Base-by-base conservation (phyloP, 2,888 invertebrate genomes). In the Autographa gamma region DNA sequence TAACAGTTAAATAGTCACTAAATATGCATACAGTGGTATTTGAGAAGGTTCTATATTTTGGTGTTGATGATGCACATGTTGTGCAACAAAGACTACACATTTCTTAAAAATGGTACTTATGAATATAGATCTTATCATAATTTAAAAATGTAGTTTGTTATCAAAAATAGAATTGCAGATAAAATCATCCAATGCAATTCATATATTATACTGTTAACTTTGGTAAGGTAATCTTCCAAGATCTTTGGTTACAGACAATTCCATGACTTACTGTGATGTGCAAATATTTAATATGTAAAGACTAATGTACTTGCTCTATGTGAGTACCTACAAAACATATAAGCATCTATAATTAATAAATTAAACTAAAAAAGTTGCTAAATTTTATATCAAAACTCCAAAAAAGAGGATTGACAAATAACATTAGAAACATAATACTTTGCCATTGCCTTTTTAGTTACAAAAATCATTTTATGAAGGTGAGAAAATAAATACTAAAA, bases 201-300 rank as follows among this genome's bases (percentile, higher is more conserved):
- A 77, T 82, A 78, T 73, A 83, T 69, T 63, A 64, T 81, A 76
- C 70, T 25, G 25, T 25, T 71, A 85, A 85, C 88, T 90, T 90
- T 89, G 90, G 89, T 89, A 85, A 85, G 76, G 75, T 81, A 87
- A 74, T 82, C 73, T 82, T 82, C 65, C 74, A 85, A 80, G 81
- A 84, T 90, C 90, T 90, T 90, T 90, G 90, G 90, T 89, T 86
- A 81, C 69, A 84, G 61, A 76, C 81, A 84, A 85, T 83, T 83
- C 76, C 77, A 84, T 81, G 79, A 76, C 64, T 83, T 81, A 76
- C 64, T 83, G 85, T 83, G 83, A 83, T 83, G 83, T 83, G 85
- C 77, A 83, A 76, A 74, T 70, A 75, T 67, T 56, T 70, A 67
- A 58, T 71, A 71, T 66, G 13, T 64, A 63, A 74, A 71, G 41